Base-by-base conservation (phyloP, 1,140 invertebrate species). In the Zaprionus ornatus region DNA sequence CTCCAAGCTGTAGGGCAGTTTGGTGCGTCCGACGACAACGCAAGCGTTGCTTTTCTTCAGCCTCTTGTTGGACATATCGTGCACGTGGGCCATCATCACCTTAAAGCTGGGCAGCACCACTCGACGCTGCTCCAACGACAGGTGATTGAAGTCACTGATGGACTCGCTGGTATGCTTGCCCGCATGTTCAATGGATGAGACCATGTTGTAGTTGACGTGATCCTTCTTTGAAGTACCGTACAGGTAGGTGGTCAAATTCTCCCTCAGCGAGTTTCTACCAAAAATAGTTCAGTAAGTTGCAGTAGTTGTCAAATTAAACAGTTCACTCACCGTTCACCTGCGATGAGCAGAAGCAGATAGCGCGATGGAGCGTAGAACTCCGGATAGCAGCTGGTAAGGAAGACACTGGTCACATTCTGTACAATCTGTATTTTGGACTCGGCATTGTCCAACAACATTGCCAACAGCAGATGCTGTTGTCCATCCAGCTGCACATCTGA, bases 321-420 rank as follows among this genome's bases (percentile, higher is more conserved):
- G 21, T 12, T 23, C 12, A 93, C 93, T 93, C 93, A 97, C 96
- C 93, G 94, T 91, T 99, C 97, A 37, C 97, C 97, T 80, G 95
- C 96, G 12, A 97, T 97, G 23, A 98, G 90, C n/a, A 99, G 93
- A 37, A 99, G 93, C 15, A 98, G 93, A 91, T 97, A 98, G 78
- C 97, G 94, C 2, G 97, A 97, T 2, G 97, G 95, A 2, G 97
- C 95, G 92, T 98, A 96, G 81, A 97, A 94, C 29, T 95, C 93
- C 4, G 96, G 96, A 93, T 98, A 99, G 54, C 98, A 95, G 17
- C 95, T 95, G 3, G 96, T 95, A 2, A 97, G 95, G 92, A 97
- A 98, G 70, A 97, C 94, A 69, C 97, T 97, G 23, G 97, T 96
- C 19, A 97, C 95, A 90, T 97, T 96, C 72, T 97, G 93, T 3